Conservation (phyloP, 2,113 vertebrate species). For the Pterophyllum scalare region DNA sequence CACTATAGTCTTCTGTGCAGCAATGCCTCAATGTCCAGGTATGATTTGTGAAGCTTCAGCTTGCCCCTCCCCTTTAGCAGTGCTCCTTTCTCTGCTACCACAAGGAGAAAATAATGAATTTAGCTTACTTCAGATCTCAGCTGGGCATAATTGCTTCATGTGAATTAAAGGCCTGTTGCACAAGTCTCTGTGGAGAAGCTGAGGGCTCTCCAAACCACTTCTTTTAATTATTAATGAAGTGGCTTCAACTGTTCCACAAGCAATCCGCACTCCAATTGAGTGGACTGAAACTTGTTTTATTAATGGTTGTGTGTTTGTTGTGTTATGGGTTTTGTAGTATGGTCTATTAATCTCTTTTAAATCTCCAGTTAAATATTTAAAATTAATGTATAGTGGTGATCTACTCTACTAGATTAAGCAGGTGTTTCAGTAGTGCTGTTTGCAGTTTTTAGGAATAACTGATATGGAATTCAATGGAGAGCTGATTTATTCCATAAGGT, state of each 20-base stretch:
- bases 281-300: slow-evolving; percentile 11
- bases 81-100: slow-evolving; percentile 13
- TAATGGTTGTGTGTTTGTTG: neutral
- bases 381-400: neutral
- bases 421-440: neutral
- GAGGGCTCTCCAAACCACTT: slow-evolving; percentile 28
- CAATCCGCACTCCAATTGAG: slow-evolving; percentile 33
- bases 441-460: neutral
- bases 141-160: slow-evolving; percentile 15
- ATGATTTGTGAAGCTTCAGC: neutral
- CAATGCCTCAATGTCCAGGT: neutral
- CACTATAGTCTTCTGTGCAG: too few relatives aligned
- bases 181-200: slow-evolving; percentile 17
- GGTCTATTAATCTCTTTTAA: neutral
- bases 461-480: neutral
- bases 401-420: neutral
- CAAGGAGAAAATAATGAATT: slow-evolving; percentile 36
- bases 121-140: slow-evolving; percentile 28
- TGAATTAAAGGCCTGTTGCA: slow-evolving; percentile 36
- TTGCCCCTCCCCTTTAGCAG: neutral
- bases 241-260: slow-evolving; percentile 22
- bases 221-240: slow-evolving; percentile 50
- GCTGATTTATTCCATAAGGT: too few relatives aligned
- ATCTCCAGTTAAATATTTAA: neutral
- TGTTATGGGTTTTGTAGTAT: neutral